A percentile compares a stretch with the other conserved stretches of the same genome.
Conservation (phyloP, 2,797 vertebrate species). For the Triplophysa bombifrons region DNA sequence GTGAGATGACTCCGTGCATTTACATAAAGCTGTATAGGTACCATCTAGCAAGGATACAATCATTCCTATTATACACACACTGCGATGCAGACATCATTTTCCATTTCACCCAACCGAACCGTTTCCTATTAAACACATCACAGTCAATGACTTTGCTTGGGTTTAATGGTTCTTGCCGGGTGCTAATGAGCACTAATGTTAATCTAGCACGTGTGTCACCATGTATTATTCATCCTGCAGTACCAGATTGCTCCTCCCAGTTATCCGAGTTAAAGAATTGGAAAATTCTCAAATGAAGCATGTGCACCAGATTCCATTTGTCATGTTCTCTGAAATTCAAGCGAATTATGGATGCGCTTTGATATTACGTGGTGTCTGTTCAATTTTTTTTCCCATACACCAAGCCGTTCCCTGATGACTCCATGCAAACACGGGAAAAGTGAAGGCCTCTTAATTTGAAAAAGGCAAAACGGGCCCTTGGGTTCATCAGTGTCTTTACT, state of each 20-base stretch:
- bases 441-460: conserved; percentile 39
- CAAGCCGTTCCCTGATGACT: conserved; percentile 6
- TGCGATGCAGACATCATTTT: background rate
- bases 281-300: conserved; percentile 15
- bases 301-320: conserved; percentile 22
- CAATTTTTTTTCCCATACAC: background rate
- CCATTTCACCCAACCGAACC: background rate
- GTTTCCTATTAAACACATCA: conserved; percentile 5
- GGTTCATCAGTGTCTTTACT: conserved; percentile 33
- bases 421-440: conserved; percentile 9
- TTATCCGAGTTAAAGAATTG: conserved; percentile 2
- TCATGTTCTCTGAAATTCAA: conserved; percentile 3
- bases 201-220: conserved; percentile 1
- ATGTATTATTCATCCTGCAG: conserved; percentile 22
- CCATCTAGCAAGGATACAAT: background rate
- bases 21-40: too few relatives aligned
- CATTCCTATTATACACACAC: background rate
- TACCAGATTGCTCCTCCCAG: background rate
- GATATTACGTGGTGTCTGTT: conserved; percentile 1
- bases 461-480: conserved; percentile 37
- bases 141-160: background rate
- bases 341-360: conserved; percentile 3
- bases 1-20: background rate
- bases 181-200: conserved; percentile 22
- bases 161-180: conserved; percentile 20